phyloP scores from a whole-genome alignment of 1,140 invertebrate genomes.

The Octopus bimaculoides region DNA sequence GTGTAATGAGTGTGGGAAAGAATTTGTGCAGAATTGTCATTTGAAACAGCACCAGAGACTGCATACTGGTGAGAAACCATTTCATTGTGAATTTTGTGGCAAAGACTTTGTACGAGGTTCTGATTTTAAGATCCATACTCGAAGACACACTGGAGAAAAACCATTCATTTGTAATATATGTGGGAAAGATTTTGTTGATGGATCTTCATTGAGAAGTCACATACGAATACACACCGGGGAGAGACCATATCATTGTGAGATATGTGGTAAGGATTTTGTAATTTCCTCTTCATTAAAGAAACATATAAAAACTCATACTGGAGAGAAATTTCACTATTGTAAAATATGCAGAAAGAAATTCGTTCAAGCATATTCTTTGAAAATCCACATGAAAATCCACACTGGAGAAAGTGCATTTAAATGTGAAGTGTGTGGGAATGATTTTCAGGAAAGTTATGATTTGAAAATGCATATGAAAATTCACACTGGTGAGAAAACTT shows the following conservation, averaged over 20 bases:
- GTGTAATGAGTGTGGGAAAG: conserved; percentile 12
- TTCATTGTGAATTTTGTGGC: conserved; percentile 11
- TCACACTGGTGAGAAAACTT: neutral
- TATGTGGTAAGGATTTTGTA: neutral
- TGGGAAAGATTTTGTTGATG: neutral
- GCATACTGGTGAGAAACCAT: conserved; percentile 7
- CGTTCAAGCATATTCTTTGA: neutral
- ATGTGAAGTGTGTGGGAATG: neutral
- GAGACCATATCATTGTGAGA: neutral
- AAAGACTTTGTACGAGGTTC: neutral
- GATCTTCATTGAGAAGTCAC: neutral
- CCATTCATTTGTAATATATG: neutral
- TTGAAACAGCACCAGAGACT: conserved; percentile 12
- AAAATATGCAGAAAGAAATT: neutral
- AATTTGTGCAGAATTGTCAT: neutral
- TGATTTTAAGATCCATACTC: neutral
- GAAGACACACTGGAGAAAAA: too few relatives aligned
- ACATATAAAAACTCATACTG: neutral
- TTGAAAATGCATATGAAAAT: neutral
- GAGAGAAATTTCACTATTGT: neutral
- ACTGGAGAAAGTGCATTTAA: conserved; percentile 1
- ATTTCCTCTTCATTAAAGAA: neutral
- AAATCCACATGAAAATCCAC: neutral
- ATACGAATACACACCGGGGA: neutral
- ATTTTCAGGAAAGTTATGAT: neutral